Conservation (phyloP, 2,113 vertebrate species). For the Phycodurus eques region DNA sequence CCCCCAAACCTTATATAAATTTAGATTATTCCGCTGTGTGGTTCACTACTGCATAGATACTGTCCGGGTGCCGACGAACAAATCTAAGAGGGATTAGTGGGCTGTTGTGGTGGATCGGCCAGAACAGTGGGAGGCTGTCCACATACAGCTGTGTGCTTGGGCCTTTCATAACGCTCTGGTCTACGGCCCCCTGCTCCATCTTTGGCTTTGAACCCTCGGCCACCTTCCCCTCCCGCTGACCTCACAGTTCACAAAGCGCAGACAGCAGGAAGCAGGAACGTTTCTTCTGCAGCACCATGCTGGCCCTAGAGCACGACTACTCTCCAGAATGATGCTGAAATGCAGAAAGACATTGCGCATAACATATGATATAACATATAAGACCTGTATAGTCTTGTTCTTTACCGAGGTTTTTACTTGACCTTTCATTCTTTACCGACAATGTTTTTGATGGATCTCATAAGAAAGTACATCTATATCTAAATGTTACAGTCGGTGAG, state of each 20-base stretch:
- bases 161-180: slow-evolving; percentile 68
- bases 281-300: slow-evolving; percentile 53
- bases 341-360: neutral
- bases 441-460: no score
- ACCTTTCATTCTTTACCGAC: no score
- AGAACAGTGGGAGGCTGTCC: slow-evolving; percentile 65
- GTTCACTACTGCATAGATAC: slow-evolving; percentile 50
- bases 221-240: slow-evolving; percentile 56
- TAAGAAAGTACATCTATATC: no score
- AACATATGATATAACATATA: neutral
- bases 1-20: slow-evolving; percentile 37
- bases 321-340: neutral
- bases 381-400: no score
- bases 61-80: slow-evolving; percentile 55
- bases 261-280: slow-evolving; percentile 44
- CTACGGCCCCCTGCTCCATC: slow-evolving; percentile 49
- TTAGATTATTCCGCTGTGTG: slow-evolving; percentile 62
- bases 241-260: slow-evolving; percentile 48
- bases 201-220: slow-evolving; percentile 40
- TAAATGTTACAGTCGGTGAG: no score
- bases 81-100: slow-evolving; percentile 70
- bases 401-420: neutral
- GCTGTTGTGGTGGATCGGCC: slow-evolving; percentile 57
- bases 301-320: slow-evolving; percentile 50
- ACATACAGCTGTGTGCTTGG: slow-evolving; percentile 72